Percentiles rank a stretch among this genome's conserved stretches.
Evolutionary conservation across 2,888 invertebrate genomes (phyloP).

Genomic region (Frankliniella intonsa): DNA sequence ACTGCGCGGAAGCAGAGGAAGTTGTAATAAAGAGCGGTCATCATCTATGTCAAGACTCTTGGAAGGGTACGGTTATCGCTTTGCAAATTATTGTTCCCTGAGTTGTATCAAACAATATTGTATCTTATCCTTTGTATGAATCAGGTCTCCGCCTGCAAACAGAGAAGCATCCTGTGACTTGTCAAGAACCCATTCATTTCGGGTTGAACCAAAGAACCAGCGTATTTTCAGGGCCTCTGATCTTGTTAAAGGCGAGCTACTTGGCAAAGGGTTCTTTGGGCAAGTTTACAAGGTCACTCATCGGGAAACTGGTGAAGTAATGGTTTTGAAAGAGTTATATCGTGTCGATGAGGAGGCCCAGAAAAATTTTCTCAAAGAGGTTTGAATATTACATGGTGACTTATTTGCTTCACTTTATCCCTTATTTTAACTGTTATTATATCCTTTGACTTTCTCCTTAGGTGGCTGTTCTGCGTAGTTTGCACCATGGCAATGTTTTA

Average conservation of each 20-base stretch:
- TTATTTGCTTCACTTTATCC: not conserved
- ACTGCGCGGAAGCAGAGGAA: conserved; percentile 49
- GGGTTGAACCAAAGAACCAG: conserved; percentile 62
- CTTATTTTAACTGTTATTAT: not conserved
- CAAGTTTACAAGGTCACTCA: conserved; percentile 90
- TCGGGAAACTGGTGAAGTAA: conserved; percentile 82
- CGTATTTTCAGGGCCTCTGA: conserved; percentile 88
- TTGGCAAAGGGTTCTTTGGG: conserved; percentile 93
- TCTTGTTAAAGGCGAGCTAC: conserved; percentile 75
- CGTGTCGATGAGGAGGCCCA: conserved; percentile 92
- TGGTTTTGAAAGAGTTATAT: conserved; percentile 92
- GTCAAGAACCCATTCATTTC: conserved; percentile 82
- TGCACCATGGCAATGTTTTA: conserved; percentile 85
- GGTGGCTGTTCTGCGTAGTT: conserved; percentile 85
- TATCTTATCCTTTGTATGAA: conserved; percentile 7
- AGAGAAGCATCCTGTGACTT: conserved; percentile 59
- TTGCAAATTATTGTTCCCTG: not conserved
- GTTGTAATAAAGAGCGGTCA: conserved; percentile 63
- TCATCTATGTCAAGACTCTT: conserved; percentile 80
- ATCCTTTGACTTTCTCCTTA: conserved; percentile 42
- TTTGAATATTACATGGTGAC: conserved; percentile 4
- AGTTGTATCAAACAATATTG: no score
- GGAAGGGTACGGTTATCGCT: conserved; percentile 57
- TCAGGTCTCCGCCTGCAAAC: conserved; percentile 39
- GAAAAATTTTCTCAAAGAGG: conserved; percentile 90